These are phyloP conservation scores for Berghia stephanieae DNA, from an alignment of 1,140 invertebrate genomes.

Conservation along the genomic window DNA sequence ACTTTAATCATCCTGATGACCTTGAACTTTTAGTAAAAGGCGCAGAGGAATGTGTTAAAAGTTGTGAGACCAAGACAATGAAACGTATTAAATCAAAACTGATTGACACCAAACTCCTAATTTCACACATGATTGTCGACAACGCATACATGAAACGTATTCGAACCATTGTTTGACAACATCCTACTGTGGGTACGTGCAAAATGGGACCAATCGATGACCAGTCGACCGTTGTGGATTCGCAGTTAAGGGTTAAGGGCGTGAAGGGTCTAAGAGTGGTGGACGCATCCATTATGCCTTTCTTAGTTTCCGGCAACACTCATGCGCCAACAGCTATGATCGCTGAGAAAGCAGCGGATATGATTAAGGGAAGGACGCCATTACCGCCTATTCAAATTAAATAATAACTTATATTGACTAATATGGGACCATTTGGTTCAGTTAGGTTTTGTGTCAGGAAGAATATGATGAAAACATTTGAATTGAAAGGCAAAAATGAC, in stretches of 20 bases:
- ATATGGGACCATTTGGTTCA: no score
- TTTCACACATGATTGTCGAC: conserved; percentile 44
- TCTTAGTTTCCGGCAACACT: conserved; percentile 70
- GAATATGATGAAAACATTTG: no score
- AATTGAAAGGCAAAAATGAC: no score
- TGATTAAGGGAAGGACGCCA: conserved; percentile 57
- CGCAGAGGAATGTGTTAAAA: conserved; percentile 31
- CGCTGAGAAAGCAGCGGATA: conserved; percentile 70
- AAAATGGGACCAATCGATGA: conserved; percentile 84
- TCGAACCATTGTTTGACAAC: conserved; percentile 72
- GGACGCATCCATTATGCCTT: conserved; percentile 72
- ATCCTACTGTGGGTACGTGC: conserved; percentile 87
- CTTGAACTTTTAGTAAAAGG: conserved; percentile 47
- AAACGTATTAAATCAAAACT: conserved; percentile 9
- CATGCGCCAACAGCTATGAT: conserved; percentile 71
- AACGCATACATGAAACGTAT: conserved; percentile 60
- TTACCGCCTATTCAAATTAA: no score
- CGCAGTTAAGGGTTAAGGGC: conserved; percentile 67
- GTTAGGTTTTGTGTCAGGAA: no score
- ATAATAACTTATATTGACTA: no score
- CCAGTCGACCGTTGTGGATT: conserved; percentile 51
- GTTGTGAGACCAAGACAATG: not conserved
- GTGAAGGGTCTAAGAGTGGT: conserved; percentile 67
- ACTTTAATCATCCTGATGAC: conserved; percentile 53
- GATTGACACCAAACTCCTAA: not conserved